phyloP scores from a whole-genome alignment of 2,888 invertebrate species.

The Timema podura region DNA sequence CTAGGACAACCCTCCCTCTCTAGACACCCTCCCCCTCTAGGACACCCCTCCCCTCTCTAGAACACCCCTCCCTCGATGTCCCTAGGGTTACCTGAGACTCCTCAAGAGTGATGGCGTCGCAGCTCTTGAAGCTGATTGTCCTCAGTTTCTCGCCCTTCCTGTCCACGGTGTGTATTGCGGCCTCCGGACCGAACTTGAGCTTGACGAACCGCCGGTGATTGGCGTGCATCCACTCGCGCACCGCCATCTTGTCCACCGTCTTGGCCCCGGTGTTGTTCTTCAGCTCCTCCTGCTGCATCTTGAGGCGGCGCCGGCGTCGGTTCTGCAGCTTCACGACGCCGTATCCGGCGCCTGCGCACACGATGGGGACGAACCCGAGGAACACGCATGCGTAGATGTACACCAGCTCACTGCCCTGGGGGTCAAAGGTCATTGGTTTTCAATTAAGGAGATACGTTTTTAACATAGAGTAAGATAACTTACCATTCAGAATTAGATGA shows the following conservation, averaged over 20 bases:
- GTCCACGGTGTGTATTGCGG: slow-evolving; percentile 80
- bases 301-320: slow-evolving; percentile 70
- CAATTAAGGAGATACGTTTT: too few species aligned
- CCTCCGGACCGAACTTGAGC: slow-evolving; percentile 84
- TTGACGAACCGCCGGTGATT: slow-evolving; percentile 86
- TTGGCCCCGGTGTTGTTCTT: slow-evolving; percentile 46
- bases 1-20: too few species aligned
- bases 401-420: slow-evolving; percentile 90
- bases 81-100: slow-evolving; percentile 65
- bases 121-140: slow-evolving; percentile 70
- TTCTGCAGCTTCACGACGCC: slow-evolving; percentile 90
- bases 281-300: slow-evolving; percentile 75
- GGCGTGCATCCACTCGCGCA: slow-evolving; percentile 91
- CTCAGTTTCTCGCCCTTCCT: slow-evolving; percentile 88
- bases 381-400: slow-evolving; percentile 94
- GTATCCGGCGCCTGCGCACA: slow-evolving; percentile 88
- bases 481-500: too few species aligned
- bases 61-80: background rate
- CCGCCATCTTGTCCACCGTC: slow-evolving; percentile 85
- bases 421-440: slow-evolving; percentile 27
- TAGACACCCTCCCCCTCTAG: too few species aligned
- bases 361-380: slow-evolving; percentile 86
- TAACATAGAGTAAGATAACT: too few species aligned
- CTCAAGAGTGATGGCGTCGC: slow-evolving; percentile 77
- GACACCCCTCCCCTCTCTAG: too few species aligned